Evolutionary conservation across 35 echinoderm and acorn worm genomes (phyloP).

Genomic region (Antedon bifida): DNA sequence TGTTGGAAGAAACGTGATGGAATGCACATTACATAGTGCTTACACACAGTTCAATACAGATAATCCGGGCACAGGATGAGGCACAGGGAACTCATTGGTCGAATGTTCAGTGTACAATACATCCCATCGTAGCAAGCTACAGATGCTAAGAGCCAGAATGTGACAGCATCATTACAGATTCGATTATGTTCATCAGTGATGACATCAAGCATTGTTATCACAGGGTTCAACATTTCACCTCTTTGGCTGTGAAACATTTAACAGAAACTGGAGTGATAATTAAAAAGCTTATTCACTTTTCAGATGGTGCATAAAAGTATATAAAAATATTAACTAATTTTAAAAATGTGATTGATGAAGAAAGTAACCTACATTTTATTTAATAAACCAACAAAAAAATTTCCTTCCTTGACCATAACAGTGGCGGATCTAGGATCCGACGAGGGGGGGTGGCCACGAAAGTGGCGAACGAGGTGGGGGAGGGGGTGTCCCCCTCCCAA

Average conservation of each 20-base stretch:
- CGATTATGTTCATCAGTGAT: conserved; percentile 2
- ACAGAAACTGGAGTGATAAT: background rate
- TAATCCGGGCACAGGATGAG: conserved; percentile 29
- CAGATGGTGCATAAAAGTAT: conserved; percentile 6
- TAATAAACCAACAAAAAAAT: too few species aligned
- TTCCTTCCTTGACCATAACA: too few species aligned
- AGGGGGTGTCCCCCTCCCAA: too few species aligned
- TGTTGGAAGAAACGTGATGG: conserved; percentile 18
- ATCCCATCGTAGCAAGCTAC: conserved; percentile 25
- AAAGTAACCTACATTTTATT: too few species aligned
- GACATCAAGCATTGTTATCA: conserved; percentile 21
- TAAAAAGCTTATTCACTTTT: conserved; percentile 7
- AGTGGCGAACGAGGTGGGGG: too few species aligned
- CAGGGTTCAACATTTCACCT: conserved; percentile 8
- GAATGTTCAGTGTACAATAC: conserved; percentile 10
- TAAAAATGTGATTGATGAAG: too few species aligned
- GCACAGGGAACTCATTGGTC: conserved; percentile 25
- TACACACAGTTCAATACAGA: conserved; percentile 10
- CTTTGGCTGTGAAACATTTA: background rate
- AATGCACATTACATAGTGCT: background rate
- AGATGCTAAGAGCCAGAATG: conserved; percentile 13
- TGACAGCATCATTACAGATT: background rate
- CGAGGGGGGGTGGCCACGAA: too few species aligned
- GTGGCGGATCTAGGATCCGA: too few species aligned
- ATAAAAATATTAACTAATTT: too few species aligned